Conservation (phyloP, 2,113 vertebrate species). For the Enhydra lutris region DNA sequence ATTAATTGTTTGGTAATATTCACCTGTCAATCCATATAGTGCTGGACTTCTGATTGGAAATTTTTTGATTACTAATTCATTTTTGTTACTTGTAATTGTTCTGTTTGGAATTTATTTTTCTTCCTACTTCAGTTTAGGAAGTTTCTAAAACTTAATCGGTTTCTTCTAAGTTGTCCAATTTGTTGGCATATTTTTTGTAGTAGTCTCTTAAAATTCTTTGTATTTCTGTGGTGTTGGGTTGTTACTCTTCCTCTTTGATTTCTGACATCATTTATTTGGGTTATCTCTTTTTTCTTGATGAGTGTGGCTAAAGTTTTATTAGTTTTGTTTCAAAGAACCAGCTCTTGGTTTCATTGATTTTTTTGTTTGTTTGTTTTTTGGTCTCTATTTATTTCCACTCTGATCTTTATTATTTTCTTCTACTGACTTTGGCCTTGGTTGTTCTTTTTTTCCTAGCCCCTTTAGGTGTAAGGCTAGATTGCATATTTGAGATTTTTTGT, state of each 20-base stretch:
- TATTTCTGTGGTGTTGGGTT: neutral
- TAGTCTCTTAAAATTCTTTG: neutral
- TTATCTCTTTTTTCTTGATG: neutral
- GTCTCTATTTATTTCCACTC: neutral
- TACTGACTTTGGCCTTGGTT: neutral
- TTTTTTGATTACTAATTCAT: neutral
- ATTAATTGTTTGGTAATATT: neutral
- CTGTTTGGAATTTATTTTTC: neutral
- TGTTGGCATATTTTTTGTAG: neutral
- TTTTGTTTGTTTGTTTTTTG: neutral
- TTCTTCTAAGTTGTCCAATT: neutral
- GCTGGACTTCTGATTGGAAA: neutral
- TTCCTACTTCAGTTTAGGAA: neutral
- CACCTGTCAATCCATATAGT: neutral
- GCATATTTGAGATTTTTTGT: neutral
- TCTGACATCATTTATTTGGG: neutral
- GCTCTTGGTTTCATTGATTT: neutral
- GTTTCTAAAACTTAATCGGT: neutral
- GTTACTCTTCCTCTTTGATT: neutral
- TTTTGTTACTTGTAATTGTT: neutral
- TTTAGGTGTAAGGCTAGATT: neutral
- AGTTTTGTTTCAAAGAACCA: neutral
- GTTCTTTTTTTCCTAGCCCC: neutral
- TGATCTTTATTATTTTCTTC: neutral
- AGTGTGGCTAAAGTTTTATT: neutral